Evolutionary conservation across 2,113 vertebrate species (phyloP), one percentile per base, ranked within the genome.

Genomic region (Dinomys branickii): DNA sequence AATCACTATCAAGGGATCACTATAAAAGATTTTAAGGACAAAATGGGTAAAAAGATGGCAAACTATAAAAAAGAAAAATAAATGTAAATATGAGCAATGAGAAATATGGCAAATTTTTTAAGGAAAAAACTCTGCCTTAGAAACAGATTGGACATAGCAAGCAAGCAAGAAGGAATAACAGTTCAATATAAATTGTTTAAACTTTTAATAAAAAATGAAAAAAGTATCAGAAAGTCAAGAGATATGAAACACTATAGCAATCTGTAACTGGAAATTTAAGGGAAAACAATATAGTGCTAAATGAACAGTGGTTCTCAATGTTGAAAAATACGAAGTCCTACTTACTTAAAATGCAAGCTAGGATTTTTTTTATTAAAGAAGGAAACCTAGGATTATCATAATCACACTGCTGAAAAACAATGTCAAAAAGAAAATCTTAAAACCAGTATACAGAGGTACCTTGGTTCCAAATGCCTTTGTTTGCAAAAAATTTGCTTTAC

Each of bases 61-160:
- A 85, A 94, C 44, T 85, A 20, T 4, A 90, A 26, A 58, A 80
- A 90, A 59, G 38, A 94, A 41, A 77, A 86, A 87, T n/a, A 95
- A 73, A 80, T 41, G 8, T 26, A 82, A 86, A 35, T 47, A 35
- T 13, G 8, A 85, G 50, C 65, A 85, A 75, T 63, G 22, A 88
- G 71, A 33, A 38, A 63, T 14, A 67, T 2, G 26, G 35, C 41
- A 69, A 91, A 71, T 28, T 14, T 35, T 59, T 63, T 28, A 85
- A 63, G 26, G 12, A 85, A 41, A 89, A 47, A 47, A 56, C 11
- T 81, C 28, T 69, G 30, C 7, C 54, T 69, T 52, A 93, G 30
- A 16, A 80, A 22, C 20, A 69, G 22, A 93, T 2, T 47, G 20
- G 16, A 88, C 44, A 87, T 4, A 81, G 12, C 22, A 41, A 8